Conservation (phyloP, 2,797 vertebrate genomes). For the Furcifer pardalis region DNA sequence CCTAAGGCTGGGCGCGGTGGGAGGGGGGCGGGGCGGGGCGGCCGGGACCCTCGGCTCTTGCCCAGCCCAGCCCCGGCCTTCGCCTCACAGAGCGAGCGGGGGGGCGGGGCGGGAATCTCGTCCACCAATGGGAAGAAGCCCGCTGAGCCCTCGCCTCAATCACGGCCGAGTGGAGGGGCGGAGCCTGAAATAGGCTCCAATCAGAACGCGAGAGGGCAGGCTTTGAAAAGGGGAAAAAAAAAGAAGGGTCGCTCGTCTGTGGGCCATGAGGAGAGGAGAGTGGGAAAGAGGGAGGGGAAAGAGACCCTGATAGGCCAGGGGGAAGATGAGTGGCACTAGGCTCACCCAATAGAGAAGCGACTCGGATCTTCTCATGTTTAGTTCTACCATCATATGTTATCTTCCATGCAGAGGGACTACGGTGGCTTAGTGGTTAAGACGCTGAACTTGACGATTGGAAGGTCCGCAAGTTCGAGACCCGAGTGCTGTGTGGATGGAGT, state of each 20-base stretch:
- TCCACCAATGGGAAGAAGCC: slow-evolving; percentile 5
- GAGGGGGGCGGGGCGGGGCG: slow-evolving; percentile 1
- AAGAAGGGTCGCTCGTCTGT: background rate
- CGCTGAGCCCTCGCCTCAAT: background rate
- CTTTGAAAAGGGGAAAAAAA: background rate
- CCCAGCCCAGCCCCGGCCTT: slow-evolving; percentile 40
- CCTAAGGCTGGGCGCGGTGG: slow-evolving; percentile 16
- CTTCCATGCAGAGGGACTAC: too few relatives aligned
- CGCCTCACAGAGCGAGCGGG: background rate
- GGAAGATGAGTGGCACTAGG: slow-evolving; percentile 1
- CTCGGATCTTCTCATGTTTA: too few relatives aligned
- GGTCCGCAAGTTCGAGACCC: too few relatives aligned
- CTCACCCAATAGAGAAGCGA: slow-evolving; percentile 9
- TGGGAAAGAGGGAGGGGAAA: background rate
- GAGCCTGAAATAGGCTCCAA: background rate
- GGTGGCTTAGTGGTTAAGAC: too few relatives aligned
- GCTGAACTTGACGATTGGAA: too few relatives aligned
- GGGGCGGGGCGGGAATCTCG: background rate
- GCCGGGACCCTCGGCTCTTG: slow-evolving; percentile 36
- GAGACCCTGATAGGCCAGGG: background rate
- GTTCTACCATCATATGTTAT: too few relatives aligned
- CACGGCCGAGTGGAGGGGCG: background rate
- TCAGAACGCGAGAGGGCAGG: background rate
- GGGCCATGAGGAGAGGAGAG: background rate
- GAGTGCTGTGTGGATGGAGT: too few relatives aligned